Evolutionary conservation across 23 tunicate genomes (phyloP).

Genomic region (Aplidium turbinatum): DNA sequence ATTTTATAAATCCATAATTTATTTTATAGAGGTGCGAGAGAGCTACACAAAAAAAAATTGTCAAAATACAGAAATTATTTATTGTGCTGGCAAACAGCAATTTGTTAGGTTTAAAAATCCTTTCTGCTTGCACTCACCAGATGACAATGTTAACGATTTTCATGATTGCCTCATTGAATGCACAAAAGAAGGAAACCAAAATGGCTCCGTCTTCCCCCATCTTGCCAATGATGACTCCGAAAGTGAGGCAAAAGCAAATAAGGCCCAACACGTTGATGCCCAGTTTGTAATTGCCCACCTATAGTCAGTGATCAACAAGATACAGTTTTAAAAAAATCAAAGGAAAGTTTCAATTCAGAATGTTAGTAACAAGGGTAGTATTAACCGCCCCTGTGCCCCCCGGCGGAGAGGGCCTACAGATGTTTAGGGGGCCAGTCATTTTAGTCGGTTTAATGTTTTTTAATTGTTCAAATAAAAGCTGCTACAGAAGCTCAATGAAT

Average conservation of each 20-base stretch:
- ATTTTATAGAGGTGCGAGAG: too few relatives aligned
- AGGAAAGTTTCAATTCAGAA: too few relatives aligned
- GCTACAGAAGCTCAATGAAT: too few relatives aligned
- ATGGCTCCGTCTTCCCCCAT: conserved; percentile 71
- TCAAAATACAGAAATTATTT: too few relatives aligned
- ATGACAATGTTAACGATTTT: conserved; percentile 76
- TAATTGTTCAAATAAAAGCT: too few relatives aligned
- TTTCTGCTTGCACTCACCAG: conserved; percentile 50
- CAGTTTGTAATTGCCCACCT: conserved; percentile 82
- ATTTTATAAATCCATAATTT: background rate
- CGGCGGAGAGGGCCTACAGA: too few relatives aligned
- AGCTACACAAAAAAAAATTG: too few relatives aligned
- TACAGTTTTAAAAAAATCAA: too few relatives aligned
- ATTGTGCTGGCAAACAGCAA: background rate
- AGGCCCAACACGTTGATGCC: conserved; percentile 89
- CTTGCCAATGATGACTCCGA: conserved; percentile 77
- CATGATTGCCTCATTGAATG: conserved; percentile 86
- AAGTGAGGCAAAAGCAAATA: conserved; percentile 67
- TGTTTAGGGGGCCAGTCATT: too few relatives aligned
- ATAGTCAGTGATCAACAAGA: background rate
- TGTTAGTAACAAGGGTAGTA: too few relatives aligned
- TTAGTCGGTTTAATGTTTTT: too few relatives aligned
- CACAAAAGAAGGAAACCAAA: conserved; percentile 58
- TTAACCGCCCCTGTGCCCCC: too few relatives aligned
- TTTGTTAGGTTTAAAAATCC: background rate